Percentiles rank a stretch among this genome's conserved stretches.
phyloP scores from a whole-genome alignment of 2,888 invertebrate species.

The Sepioteuthis lessoniana region DNA sequence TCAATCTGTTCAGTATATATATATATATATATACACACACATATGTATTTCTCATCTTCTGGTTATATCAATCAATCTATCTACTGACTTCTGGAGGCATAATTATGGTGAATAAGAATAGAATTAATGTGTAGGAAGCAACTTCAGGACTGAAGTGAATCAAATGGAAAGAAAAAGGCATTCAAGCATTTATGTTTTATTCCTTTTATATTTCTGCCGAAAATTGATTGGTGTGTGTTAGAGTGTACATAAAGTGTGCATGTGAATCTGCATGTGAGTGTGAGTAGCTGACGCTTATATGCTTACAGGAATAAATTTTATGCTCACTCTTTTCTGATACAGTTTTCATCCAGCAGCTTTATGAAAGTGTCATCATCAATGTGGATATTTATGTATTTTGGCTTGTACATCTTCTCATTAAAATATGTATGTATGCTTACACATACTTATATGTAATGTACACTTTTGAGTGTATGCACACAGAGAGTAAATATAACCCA shows the following conservation, averaged over 20 bases:
- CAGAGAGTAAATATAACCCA: too few relatives aligned
- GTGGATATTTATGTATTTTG: too few relatives aligned
- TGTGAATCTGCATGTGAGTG: neutral
- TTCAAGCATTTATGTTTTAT: slow-evolving; percentile 33
- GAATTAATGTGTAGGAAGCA: neutral
- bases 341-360: too few relatives aligned
- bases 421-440: neutral
- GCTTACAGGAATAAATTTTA: too few relatives aligned
- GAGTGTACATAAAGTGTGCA: neutral
- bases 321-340: too few relatives aligned
- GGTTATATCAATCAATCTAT: neutral
- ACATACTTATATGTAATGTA: neutral
- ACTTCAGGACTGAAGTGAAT: slow-evolving; percentile 33
- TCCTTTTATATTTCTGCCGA: neutral
- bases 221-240: neutral
- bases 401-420: neutral
- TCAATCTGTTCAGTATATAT: too few relatives aligned
- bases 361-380: too few relatives aligned
- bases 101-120: slow-evolving; percentile 33
- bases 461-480: too few relatives aligned
- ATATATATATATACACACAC: neutral
- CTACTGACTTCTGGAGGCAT: neutral
- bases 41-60: neutral
- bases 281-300: too few relatives aligned
- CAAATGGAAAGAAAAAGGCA: slow-evolving; percentile 33